Conservation (phyloP, 2,797 vertebrate species). For the Discoglossus pictus region DNA sequence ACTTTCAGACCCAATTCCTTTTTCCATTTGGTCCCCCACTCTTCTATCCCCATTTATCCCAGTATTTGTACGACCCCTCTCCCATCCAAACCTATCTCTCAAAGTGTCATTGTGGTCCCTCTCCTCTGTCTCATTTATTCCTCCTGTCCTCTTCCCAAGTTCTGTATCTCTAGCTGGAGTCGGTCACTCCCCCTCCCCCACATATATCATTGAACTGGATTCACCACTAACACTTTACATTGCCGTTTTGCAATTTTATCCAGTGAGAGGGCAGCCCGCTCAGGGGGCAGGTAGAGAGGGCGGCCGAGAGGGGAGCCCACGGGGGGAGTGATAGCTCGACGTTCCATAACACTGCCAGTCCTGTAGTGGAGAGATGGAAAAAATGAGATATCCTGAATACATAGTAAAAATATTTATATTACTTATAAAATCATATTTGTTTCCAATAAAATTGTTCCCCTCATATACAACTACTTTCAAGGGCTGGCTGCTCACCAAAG, state of each 20-base stretch:
- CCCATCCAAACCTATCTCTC: background rate
- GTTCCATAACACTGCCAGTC: slow-evolving; percentile 93
- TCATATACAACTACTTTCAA: too few relatives aligned
- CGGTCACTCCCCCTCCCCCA: too few relatives aligned
- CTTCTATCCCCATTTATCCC: background rate
- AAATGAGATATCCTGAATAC: too few relatives aligned
- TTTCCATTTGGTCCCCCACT: background rate
- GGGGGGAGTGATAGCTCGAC: slow-evolving; percentile 88
- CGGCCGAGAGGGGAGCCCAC: slow-evolving; percentile 88
- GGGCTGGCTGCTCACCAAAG: too few relatives aligned
- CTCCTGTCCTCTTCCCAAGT: too few relatives aligned
- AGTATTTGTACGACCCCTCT: background rate
- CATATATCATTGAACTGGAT: slow-evolving; percentile 69
- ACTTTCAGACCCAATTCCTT: too few relatives aligned
- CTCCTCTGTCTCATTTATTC: too few relatives aligned
- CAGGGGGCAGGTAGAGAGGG: slow-evolving; percentile 84
- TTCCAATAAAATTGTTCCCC: too few relatives aligned
- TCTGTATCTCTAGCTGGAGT: background rate
- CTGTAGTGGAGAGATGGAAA: slow-evolving; percentile 58
- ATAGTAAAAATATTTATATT: too few relatives aligned
- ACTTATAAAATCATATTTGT: too few relatives aligned
- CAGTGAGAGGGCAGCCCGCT: slow-evolving; percentile 84
- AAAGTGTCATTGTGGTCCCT: background rate
- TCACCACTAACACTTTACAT: slow-evolving; percentile 90
- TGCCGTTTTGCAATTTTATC: slow-evolving; percentile 96